A percentile compares a stretch with the other conserved stretches of the same genome.
Evolutionary conservation across 1,140 invertebrate genomes (phyloP).

Genomic region (Sitobion miscanthi): DNA sequence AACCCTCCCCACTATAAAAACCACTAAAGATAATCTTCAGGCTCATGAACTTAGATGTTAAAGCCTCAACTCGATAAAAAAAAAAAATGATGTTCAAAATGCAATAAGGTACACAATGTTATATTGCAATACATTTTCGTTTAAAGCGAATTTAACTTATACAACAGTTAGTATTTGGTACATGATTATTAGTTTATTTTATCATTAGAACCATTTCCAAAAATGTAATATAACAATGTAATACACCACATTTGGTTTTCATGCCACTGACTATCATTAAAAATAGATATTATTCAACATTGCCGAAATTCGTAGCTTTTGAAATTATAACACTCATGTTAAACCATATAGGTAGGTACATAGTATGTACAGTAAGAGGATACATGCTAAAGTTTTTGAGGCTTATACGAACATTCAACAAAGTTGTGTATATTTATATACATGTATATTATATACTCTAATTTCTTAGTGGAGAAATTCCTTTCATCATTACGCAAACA

Average conservation of each 20-base stretch:
- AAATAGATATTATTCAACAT: neutral
- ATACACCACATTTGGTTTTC: neutral
- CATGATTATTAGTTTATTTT: neutral
- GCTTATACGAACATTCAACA: neutral
- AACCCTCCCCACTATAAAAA: too few relatives aligned
- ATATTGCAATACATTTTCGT: neutral
- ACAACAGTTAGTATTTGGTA: neutral
- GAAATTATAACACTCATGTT: neutral
- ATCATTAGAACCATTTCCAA: neutral
- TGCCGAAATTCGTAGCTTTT: neutral
- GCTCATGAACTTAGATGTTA: too few relatives aligned
- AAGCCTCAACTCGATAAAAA: too few relatives aligned
- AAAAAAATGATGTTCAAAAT: neutral
- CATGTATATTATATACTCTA: neutral
- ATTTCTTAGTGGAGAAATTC: neutral
- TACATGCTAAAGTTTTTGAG: neutral
- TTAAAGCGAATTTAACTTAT: neutral
- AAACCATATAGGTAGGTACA: neutral
- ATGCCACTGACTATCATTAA: neutral
- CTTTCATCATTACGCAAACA: conserved; percentile 10
- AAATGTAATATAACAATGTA: neutral
- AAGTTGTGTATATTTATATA: neutral
- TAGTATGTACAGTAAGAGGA: neutral
- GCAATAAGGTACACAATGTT: too few relatives aligned
- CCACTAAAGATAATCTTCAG: too few relatives aligned